Base-by-base conservation (phyloP, 2,888 invertebrate species). In the Microchrysa polita region DNA sequence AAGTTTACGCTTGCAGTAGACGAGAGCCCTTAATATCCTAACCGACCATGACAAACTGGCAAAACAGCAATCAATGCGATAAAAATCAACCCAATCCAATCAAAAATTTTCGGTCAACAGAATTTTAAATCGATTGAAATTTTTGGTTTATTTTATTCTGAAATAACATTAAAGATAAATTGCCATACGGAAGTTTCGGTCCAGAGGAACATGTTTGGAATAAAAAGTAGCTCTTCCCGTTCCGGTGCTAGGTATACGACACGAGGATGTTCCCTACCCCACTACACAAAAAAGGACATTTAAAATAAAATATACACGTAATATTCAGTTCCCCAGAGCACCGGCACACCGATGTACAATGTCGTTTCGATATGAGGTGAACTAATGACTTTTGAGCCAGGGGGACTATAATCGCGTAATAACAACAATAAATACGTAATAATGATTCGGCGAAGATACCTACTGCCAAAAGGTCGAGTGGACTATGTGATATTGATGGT, bases 91-190 rank as follows among this genome's bases (percentile, higher is more conserved):
- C n/a, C n/a, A n/a, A n/a, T n/a, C n/a, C n/a, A n/a, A n/a, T n/a
- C n/a, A n/a, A n/a, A n/a, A n/a, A n/a, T n/a, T n/a, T n/a, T n/a
- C n/a, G n/a, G n/a, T n/a, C n/a, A n/a, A n/a, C n/a, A n/a, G 14
- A 63, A 63, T 2, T 63, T 63, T 12, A 67, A 53, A 67, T 69
- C 69, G 69, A 69, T 69, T 55, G 69, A 20, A 69, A 55, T 55
- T 20, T n/a, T 55, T 55, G 69, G 69, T 55, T 69, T 40, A 40
- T 27, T 27, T 40, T 40, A 40, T 27, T 27, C 55, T 40, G 55
- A 57, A 67, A 57, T 57, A 55, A 69, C 55, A 69, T 69, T 69
- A 69, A 34, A 69, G 69, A 69, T 55, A 69, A 69, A 69, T n/a
- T 69, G 69, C 34, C 40, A 69, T 69, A 40, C 69, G 69, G 69